A percentile compares a stretch with the other conserved stretches of the same genome.
Evolutionary conservation across 1,140 invertebrate species (phyloP).

Genomic region (Leucophenga varia): DNA sequence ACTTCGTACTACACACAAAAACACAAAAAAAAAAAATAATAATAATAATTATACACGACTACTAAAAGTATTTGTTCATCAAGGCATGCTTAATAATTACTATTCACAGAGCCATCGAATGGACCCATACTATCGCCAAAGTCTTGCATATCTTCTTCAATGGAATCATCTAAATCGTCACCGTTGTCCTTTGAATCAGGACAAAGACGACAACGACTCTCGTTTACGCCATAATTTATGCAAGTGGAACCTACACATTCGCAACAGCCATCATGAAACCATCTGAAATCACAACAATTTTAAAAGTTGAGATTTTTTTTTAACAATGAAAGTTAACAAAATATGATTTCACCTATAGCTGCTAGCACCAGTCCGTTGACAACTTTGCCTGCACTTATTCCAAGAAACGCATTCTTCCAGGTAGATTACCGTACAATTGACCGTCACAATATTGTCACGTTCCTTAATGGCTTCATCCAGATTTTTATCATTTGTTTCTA

Average conservation of each 20-base stretch:
- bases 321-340: neutral
- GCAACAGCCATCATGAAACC: slow-evolving; percentile 95
- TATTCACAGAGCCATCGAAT: slow-evolving; percentile 49
- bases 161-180: slow-evolving; percentile 36
- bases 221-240: slow-evolving; percentile 89
- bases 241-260: slow-evolving; percentile 89
- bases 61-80: neutral
- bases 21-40: slow-evolving; percentile 4
- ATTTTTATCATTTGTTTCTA: slow-evolving; percentile 44
- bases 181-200: slow-evolving; percentile 44
- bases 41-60: slow-evolving; percentile 1
- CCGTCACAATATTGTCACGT: slow-evolving; percentile 63
- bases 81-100: slow-evolving; percentile 34
- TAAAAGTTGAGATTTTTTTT: too few species aligned
- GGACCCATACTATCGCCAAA: slow-evolving; percentile 49
- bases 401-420: slow-evolving; percentile 87
- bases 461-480: slow-evolving; percentile 35
- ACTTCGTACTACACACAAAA: slow-evolving; percentile 44
- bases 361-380: slow-evolving; percentile 47
- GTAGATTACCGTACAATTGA: slow-evolving; percentile 92
- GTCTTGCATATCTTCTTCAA: slow-evolving; percentile 51
- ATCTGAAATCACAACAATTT: slow-evolving; percentile 59
- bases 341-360: slow-evolving; percentile 47
- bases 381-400: slow-evolving; percentile 68
- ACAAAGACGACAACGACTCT: slow-evolving; percentile 60